These are phyloP conservation scores for Leptestheria dahalacensis DNA, from an alignment of 1,140 invertebrate genomes.

Conservation along the genomic window DNA sequence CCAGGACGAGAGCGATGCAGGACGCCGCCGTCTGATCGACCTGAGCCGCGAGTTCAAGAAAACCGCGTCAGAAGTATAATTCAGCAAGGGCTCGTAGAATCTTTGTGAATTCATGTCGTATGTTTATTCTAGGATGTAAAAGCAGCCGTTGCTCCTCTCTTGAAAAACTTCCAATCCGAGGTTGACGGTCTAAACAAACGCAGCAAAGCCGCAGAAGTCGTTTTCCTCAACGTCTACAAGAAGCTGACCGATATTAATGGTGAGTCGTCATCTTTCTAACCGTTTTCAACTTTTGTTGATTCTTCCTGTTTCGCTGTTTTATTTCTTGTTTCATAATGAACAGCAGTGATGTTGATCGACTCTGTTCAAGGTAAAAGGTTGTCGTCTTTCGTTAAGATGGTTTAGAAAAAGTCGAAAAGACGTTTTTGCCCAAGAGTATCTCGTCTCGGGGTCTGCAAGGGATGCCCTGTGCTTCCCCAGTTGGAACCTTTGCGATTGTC, in stretches of 20 bases:
- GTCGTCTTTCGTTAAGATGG: too few relatives aligned
- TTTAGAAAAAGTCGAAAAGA: too few relatives aligned
- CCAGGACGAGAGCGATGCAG: constrained; percentile 38
- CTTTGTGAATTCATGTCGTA: too few relatives aligned
- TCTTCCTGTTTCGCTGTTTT: too few relatives aligned
- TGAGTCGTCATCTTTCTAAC: constrained; percentile 20
- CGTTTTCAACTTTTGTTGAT: not conserved
- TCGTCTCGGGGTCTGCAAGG: too few relatives aligned
- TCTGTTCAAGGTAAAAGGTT: too few relatives aligned
- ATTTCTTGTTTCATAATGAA: too few relatives aligned
- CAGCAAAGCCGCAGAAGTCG: constrained; percentile 37
- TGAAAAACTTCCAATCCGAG: constrained; percentile 39
- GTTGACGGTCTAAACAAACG: constrained; percentile 37
- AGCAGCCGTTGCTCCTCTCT: constrained; percentile 34
- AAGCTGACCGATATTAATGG: constrained; percentile 37
- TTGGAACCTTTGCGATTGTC: too few relatives aligned
- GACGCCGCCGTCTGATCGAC: constrained; percentile 35
- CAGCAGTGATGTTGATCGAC: too few relatives aligned
- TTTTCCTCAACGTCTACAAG: constrained; percentile 38
- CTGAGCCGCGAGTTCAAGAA: constrained; percentile 38
- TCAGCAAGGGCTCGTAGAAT: not conserved
- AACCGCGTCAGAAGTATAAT: constrained; percentile 34
- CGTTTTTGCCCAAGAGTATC: too few relatives aligned
- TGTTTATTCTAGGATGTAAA: constrained; percentile 31
- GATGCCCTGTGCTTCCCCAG: too few relatives aligned